phyloP scores from a whole-genome alignment of 2,797 vertebrate genomes.

The Propithecus perrieri region DNA sequence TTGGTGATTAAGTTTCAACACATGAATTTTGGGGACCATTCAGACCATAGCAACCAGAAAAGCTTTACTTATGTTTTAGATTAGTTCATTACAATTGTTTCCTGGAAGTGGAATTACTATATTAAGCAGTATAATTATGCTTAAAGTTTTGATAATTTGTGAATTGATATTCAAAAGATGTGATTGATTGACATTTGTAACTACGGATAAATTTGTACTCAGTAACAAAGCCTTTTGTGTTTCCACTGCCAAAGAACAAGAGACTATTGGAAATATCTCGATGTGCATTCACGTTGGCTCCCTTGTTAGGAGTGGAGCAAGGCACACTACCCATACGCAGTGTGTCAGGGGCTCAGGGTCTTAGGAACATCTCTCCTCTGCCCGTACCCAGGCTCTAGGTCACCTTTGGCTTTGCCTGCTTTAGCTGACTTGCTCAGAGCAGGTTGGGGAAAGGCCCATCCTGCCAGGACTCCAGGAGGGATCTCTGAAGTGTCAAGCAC shows the following conservation, averaged over 20 bases:
- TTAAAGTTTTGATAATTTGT: slow-evolving; percentile 28
- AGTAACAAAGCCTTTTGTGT: background rate
- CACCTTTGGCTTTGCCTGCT: background rate
- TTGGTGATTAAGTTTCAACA: background rate
- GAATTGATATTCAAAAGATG: background rate
- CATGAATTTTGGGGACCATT: background rate
- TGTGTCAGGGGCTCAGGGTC: background rate
- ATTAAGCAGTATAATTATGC: background rate
- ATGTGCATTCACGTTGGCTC: background rate
- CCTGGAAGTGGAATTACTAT: background rate
- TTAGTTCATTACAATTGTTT: slow-evolving; percentile 17
- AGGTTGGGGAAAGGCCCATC: background rate
- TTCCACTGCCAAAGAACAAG: background rate
- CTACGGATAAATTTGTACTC: background rate
- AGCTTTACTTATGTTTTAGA: slow-evolving; percentile 20
- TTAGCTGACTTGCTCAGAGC: background rate
- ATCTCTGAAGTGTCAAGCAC: background rate
- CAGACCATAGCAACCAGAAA: background rate
- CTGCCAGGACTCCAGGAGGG: background rate
- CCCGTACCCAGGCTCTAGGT: background rate
- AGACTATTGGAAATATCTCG: background rate
- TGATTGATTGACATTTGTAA: background rate
- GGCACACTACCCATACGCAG: background rate
- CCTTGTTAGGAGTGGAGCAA: background rate
- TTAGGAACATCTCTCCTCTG: background rate